Evolutionary conservation across 2,797 vertebrate species (phyloP), one percentile per base, ranked within the genome.

Genomic region (Corythornis leucogaster): DNA sequence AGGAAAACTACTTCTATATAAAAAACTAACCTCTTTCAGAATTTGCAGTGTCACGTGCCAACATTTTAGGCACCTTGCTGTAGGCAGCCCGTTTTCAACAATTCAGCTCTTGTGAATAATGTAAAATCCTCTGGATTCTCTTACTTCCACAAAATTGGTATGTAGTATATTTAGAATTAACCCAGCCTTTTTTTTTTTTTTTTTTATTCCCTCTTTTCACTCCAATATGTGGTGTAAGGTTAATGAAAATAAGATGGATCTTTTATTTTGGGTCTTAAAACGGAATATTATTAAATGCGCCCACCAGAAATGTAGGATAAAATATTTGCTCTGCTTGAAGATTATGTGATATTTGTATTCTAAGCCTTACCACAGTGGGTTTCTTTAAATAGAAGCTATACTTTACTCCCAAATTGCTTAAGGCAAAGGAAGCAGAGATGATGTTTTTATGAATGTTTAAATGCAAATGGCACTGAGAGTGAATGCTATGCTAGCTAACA

Each of bases 401-500:
- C 96, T 97, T 97, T 97, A 96, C 97, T 97, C 96, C 97, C 95
- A 97, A 97, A 97, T 97, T 97, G 97, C 97, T 97, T 96, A 96
- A 97, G 98, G 97, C 97, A 97, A 97, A 97, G 97, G 97, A 98
- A 98, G 97, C 96, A 97, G 97, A 97, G 97, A 98, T 97, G 96
- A 97, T 97, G 97, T 96, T 98, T 97, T 97, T 97, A 97, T 96
- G 97, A 96, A 96, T 96, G 96, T 97, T 97, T 97, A 96, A 95
- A 97, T 97, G 97, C 96, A 96, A 97, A 97, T 97, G 95, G 95
- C 95, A 97, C 94, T 94, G 97, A 97, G 98, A 98, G 98, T 98
- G 98, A 99, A 98, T 98, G 98, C 98, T 97, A 98, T 98, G 98
- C 97, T 97, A 96, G 98, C 98, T 97, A 97, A 99, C 98, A 98